A percentile compares a stretch with the other conserved stretches of the same genome.
Evolutionary conservation across 2,888 invertebrate genomes (phyloP).

Genomic region (Limnephilus auricula): DNA sequence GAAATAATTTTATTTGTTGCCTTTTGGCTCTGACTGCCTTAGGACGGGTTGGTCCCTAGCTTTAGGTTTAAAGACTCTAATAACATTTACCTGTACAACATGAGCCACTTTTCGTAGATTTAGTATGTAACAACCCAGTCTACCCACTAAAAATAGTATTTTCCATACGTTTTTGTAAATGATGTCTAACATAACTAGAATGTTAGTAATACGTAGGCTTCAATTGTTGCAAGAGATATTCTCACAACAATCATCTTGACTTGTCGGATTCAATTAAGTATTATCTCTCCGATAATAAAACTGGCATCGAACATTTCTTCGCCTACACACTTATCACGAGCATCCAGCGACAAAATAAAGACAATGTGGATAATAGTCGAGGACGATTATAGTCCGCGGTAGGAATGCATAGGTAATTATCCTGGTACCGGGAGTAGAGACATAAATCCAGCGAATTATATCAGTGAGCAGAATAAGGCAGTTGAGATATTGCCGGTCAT

Average conservation of each 20-base stretch:
- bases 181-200: neutral
- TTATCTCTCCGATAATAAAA: neutral
- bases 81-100: neutral
- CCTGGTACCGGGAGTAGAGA: slow-evolving; percentile 36
- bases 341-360: neutral
- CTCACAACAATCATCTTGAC: slow-evolving; percentile 2
- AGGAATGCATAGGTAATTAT: slow-evolving; percentile 55
- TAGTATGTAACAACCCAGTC: neutral
- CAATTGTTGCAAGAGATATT: neutral
- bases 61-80: neutral
- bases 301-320: neutral
- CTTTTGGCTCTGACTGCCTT: neutral
- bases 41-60: neutral
- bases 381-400: slow-evolving; percentile 17
- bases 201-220: neutral
- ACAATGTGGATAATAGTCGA: neutral
- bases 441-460: slow-evolving; percentile 58
- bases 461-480: slow-evolving; percentile 46
- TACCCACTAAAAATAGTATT: neutral
- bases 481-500: slow-evolving; percentile 48
- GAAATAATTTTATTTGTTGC: neutral
- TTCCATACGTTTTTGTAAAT: neutral
- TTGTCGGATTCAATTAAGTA: neutral
- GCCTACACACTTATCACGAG: neutral
- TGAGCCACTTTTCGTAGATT: neutral